Percentiles rank a stretch among this genome's conserved stretches.
These are phyloP conservation scores for Achatina immaculata DNA, from an alignment of 1,140 invertebrate species.

Conservation along the genomic window DNA sequence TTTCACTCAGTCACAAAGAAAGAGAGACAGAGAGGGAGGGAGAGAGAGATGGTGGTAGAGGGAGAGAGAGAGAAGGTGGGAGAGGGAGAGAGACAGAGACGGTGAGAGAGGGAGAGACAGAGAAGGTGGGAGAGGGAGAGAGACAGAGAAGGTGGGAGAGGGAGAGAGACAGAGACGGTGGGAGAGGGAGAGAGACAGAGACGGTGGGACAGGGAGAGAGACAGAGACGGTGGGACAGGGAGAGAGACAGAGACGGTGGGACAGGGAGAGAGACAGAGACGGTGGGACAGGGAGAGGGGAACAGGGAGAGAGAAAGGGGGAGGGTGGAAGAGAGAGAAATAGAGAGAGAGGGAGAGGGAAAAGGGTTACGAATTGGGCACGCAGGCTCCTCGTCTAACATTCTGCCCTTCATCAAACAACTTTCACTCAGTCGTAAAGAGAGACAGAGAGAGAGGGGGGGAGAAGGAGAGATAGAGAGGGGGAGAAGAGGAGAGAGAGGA, in stretches of 20 bases:
- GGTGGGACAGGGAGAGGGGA: background rate
- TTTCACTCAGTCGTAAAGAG: background rate
- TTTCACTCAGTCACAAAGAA: background rate
- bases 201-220: too few relatives aligned
- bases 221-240: background rate
- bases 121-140: too few relatives aligned
- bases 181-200: too few relatives aligned
- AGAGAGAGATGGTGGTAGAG: background rate
- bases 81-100: background rate
- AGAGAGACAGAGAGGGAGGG: conserved; percentile 12
- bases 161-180: too few relatives aligned
- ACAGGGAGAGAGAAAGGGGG: too few relatives aligned
- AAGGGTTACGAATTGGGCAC: too few relatives aligned
- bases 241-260: background rate
- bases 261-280: background rate
- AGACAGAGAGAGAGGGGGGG: background rate
- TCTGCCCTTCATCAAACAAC: too few relatives aligned
- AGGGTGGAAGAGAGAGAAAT: too few relatives aligned
- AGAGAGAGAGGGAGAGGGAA: too few relatives aligned
- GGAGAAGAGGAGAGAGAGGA: background rate
- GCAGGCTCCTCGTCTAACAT: too few relatives aligned
- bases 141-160: too few relatives aligned
- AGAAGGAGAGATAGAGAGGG: background rate
- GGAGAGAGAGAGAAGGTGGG: background rate
- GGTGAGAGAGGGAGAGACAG: too few relatives aligned